Evolutionary conservation across 2,113 vertebrate species (phyloP).

Genomic region (Sclerurus mexicanus): DNA sequence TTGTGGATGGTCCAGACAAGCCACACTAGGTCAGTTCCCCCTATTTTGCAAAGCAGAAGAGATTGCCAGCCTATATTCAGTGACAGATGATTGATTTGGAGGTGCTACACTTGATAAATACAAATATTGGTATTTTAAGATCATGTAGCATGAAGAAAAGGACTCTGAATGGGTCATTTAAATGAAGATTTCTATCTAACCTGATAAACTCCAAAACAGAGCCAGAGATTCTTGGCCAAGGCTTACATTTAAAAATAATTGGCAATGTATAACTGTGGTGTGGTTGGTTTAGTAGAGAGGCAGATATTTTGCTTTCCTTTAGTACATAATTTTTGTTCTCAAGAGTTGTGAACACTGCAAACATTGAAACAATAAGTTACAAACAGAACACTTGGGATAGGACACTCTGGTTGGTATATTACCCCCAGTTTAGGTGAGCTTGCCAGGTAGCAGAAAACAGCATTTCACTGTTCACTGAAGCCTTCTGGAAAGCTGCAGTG

Average conservation of each 20-base stretch:
- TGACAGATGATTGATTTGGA: not conserved
- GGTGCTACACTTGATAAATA: not conserved
- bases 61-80: not conserved
- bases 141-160: not conserved
- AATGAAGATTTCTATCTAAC: not conserved
- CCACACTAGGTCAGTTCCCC: not conserved
- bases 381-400: accelerated
- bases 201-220: not conserved
- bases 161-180: not conserved
- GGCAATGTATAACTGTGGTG: not conserved
- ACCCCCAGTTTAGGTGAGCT: not conserved
- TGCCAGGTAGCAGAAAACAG: not conserved
- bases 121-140: not conserved
- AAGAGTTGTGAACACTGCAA: not conserved
- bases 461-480: not conserved
- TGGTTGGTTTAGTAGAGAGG: not conserved
- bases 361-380: not conserved
- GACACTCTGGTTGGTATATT: not conserved
- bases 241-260: not conserved
- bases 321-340: not conserved
- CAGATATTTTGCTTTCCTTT: not conserved
- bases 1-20: not conserved
- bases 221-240: not conserved
- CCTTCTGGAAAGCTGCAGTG: not conserved
- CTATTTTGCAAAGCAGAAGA: not conserved